Base-by-base conservation (phyloP, 35 echinoderm and acorn worm genomes). In the Heliocidaris tuberculata region DNA sequence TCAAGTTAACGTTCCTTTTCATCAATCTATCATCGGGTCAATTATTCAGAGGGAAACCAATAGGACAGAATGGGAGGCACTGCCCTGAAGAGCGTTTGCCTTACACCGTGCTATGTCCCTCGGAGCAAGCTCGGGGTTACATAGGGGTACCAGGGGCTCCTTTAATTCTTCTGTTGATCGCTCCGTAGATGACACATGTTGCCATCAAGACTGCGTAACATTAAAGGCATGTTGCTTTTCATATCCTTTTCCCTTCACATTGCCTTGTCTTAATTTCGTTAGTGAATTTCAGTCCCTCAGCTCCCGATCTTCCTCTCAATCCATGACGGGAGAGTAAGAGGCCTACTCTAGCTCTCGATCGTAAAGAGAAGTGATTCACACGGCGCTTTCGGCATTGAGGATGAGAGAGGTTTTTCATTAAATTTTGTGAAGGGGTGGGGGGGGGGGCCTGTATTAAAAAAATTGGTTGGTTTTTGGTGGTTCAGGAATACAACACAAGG, bases 11-110 rank as follows among this genome's bases (percentile, higher is more conserved):
- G 65, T 78, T 78, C 27, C 65, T 78, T 19, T 78, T 78, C 65
- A 78, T 78, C 65, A 78, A 78, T 78, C 65, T 78, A 24, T 78
- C 65, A 78, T 78, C 65, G 65, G 65, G 65, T 78, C 65, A 78
- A 78, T 78, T 78, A 78, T 78, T 78, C 15, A 78, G 65, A 78
- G 65, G 65, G 65, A 78, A 78, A 21, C 65, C 65, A 78, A 78
- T 78, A 78, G 65, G 65, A 78, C 19, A 78, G 65, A n/a, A 78
- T n/a, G 65, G 27, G 52, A 56, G 65, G 21, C 65, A 78, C 65
- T 78, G 65, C 65, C 65, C 65, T 78, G 65, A 24, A 78, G 65
- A 78, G 19, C 60, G 15, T 70, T 70, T 21, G 60, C 65, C 65
- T 29, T 78, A 21, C 65, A 78, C 27, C 65, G 10, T 56, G 52